Percentiles rank a stretch among this genome's conserved stretches.
Evolutionary conservation across 2,888 invertebrate genomes (phyloP).

Genomic region (Calliphora vomitoria): DNA sequence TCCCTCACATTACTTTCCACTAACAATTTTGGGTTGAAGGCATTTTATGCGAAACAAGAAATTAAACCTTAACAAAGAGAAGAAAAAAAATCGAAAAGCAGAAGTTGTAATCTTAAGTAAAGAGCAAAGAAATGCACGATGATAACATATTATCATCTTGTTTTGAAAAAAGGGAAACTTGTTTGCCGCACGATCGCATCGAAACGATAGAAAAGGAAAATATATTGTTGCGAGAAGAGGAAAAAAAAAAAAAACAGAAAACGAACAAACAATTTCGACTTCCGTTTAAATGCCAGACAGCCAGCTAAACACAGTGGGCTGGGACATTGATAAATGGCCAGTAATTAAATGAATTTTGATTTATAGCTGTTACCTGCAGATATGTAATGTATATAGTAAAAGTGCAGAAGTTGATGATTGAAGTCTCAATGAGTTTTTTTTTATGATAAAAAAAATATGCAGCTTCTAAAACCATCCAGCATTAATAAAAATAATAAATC

Average conservation of each 20-base stretch:
- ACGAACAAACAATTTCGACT: constrained; percentile 47
- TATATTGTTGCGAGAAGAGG: neutral
- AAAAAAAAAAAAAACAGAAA: no score
- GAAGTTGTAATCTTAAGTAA: neutral
- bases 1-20: constrained; percentile 55
- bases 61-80: neutral
- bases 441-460: neutral
- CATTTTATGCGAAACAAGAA: constrained; percentile 30
- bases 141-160: constrained; percentile 64
- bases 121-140: neutral
- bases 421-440: constrained; percentile 18
- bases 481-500: no score
- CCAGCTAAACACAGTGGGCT: constrained; percentile 46
- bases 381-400: neutral
- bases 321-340: constrained; percentile 53
- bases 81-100: neutral
- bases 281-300: constrained; percentile 60
- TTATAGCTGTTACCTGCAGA: constrained; percentile 31
- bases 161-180: constrained; percentile 64
- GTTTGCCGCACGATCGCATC: constrained; percentile 39
- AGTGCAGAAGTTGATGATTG: neutral
- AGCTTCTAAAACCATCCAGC: no score
- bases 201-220: neutral
- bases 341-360: constrained; percentile 56
- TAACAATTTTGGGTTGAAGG: constrained; percentile 57